phyloP scores from a whole-genome alignment of 2,797 vertebrate genomes.

The Danio albolineatus region DNA sequence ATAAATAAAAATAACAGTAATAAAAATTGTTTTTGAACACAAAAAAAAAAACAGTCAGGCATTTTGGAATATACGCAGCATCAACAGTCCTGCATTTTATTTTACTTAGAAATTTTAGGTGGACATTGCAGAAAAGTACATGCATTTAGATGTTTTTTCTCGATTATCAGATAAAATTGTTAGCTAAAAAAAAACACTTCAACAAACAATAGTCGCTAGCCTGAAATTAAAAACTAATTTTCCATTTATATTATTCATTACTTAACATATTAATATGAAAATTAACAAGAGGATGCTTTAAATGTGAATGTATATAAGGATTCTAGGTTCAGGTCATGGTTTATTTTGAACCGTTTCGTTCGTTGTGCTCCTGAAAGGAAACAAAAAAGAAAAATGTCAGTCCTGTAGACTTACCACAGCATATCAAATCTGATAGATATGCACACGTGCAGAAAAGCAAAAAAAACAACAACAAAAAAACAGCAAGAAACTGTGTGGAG shows the following conservation, averaged over 20 bases:
- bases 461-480: too few relatives aligned
- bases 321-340: not conserved
- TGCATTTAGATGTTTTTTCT: not conserved
- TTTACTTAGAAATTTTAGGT: not conserved
- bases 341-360: conserved; percentile 10
- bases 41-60: not conserved
- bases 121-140: not conserved
- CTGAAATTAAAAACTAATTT: not conserved
- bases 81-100: not conserved
- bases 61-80: not conserved
- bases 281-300: not conserved
- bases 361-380: conserved; percentile 52
- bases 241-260: not conserved
- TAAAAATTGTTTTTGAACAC: not conserved
- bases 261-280: not conserved
- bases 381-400: not conserved
- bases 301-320: not conserved
- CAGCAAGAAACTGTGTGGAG: not conserved
- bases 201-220: not conserved
- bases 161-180: not conserved
- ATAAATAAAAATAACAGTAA: too few relatives aligned
- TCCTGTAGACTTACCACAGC: not conserved
- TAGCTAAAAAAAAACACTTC: not conserved
- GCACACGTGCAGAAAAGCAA: not conserved
- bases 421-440: not conserved